Percentiles rank a stretch among this genome's conserved stretches.
Evolutionary conservation across 1,140 invertebrate species (phyloP).

Genomic region (Magallana gigas): DNA sequence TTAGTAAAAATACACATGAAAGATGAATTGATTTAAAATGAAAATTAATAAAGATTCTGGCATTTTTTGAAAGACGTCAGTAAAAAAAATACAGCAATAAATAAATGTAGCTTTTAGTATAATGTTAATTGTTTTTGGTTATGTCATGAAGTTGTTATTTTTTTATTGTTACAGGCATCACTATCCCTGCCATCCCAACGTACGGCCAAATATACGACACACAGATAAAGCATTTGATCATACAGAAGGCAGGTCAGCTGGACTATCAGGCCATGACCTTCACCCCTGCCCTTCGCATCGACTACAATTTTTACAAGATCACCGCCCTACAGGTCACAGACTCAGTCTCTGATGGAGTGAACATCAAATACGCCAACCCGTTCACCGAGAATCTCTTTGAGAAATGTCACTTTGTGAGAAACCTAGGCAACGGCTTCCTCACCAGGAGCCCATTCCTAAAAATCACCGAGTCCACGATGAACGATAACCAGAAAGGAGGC

Average conservation of each 20-base stretch:
- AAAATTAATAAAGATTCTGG: background rate
- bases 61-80: background rate
- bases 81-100: too few species aligned
- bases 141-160: too few species aligned
- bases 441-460: slow-evolving; percentile 69
- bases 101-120: too few species aligned
- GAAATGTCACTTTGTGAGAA: slow-evolving; percentile 68
- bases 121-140: too few species aligned
- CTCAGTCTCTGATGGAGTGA: slow-evolving; percentile 86
- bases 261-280: slow-evolving; percentile 95
- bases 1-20: too few species aligned
- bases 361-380: slow-evolving; percentile 93
- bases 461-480: slow-evolving; percentile 68
- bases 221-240: slow-evolving; percentile 66
- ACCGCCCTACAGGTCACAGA: slow-evolving; percentile 61
- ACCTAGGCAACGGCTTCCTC: slow-evolving; percentile 74
- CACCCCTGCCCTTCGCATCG: slow-evolving; percentile 95
- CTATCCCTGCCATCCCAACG: slow-evolving; percentile 70
- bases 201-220: slow-evolving; percentile 59
- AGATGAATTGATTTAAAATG: background rate
- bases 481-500: slow-evolving; percentile 90
- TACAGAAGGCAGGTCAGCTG: slow-evolving; percentile 88
- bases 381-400: slow-evolving; percentile 75
- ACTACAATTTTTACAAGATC: slow-evolving; percentile 96
- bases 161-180: slow-evolving; percentile 69